Percentiles rank a stretch among this genome's conserved stretches.
These are phyloP conservation scores for Thereva nobilitata DNA, from an alignment of 2,888 invertebrate genomes.

Conservation along the genomic window DNA sequence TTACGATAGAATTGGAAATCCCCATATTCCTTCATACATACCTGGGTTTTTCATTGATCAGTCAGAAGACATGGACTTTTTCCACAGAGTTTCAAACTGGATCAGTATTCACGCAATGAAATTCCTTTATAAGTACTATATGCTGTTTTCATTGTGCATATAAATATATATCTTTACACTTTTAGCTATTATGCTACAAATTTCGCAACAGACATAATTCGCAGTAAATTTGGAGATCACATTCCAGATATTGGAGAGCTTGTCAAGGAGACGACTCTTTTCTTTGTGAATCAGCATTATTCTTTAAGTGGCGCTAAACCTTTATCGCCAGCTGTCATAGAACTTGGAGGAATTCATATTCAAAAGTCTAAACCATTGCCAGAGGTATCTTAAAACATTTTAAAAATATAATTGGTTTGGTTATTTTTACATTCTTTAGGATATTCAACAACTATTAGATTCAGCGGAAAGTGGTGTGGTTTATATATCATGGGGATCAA, in stretches of 20 bases:
- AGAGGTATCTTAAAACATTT: conserved; percentile 42
- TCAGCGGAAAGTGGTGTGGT: conserved; percentile 67
- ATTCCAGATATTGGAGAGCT: conserved; percentile 60
- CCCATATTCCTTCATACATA: conserved; percentile 64
- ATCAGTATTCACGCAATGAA: conserved; percentile 50
- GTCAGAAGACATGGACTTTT: conserved; percentile 58
- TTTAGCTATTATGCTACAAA: conserved; percentile 41
- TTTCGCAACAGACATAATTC: conserved; percentile 52
- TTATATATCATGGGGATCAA: conserved; percentile 73
- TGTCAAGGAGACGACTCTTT: conserved; percentile 54
- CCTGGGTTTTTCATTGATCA: conserved; percentile 62
- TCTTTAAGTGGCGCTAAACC: conserved; percentile 61
- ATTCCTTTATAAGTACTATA: conserved; percentile 50
- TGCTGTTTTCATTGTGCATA: not conserved
- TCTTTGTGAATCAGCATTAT: conserved; percentile 62
- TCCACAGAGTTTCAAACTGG: conserved; percentile 59
- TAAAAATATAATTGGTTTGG: not conserved
- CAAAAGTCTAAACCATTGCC: conserved; percentile 53
- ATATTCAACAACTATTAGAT: conserved; percentile 65
- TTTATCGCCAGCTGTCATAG: conserved; percentile 59
- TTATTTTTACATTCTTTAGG: conserved; percentile 48
- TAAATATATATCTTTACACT: not conserved
- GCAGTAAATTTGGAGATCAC: conserved; percentile 56
- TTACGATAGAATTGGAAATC: conserved; percentile 63
- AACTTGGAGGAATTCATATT: conserved; percentile 63